These are phyloP conservation scores for Paedocypris micromegethes DNA, from an alignment of 2,797 vertebrate genomes.

Conservation along the genomic window DNA sequence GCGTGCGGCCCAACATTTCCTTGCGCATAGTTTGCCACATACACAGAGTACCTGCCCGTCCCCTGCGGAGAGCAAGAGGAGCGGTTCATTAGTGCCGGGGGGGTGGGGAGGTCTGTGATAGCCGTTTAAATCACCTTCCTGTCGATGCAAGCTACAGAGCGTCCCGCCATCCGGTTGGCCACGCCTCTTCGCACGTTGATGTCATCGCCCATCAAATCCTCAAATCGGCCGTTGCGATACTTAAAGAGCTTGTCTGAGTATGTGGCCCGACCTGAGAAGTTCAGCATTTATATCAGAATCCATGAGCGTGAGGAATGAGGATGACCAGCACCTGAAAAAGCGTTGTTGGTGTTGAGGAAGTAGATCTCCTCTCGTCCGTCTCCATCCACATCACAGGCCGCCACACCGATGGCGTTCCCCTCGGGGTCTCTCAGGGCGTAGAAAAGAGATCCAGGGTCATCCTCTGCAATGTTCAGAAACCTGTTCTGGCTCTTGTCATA, in stretches of 20 bases:
- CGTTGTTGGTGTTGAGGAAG: constrained; percentile 95
- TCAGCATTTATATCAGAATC: constrained; percentile 54
- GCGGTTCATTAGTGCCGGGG: too few species aligned
- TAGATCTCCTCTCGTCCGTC: constrained; percentile 93
- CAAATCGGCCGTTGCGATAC: constrained; percentile 85
- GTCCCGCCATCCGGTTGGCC: constrained; percentile 82
- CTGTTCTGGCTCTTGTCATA: constrained; percentile 68
- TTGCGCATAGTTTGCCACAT: constrained; percentile 90
- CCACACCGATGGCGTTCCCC: constrained; percentile 88
- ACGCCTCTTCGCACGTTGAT: constrained; percentile 75
- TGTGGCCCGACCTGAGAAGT: constrained; percentile 72
- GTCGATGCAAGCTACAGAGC: constrained; percentile 90
- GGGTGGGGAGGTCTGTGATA: not conserved
- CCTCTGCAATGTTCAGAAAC: constrained; percentile 81
- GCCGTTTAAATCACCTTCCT: constrained; percentile 71
- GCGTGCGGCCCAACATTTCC: constrained; percentile 82
- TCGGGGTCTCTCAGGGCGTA: constrained; percentile 78
- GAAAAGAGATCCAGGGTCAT: constrained; percentile 80
- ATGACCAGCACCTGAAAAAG: constrained; percentile 79
- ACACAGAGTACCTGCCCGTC: constrained; percentile 84
- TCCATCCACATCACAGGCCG: constrained; percentile 90
- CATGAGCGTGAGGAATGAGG: too few species aligned
- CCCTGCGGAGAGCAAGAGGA: constrained; percentile 64
- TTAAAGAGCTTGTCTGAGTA: constrained; percentile 94
- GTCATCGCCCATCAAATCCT: constrained; percentile 85